These are phyloP conservation scores for Tiphia femorata DNA, from an alignment of 2,888 invertebrate genomes.

Conservation along the genomic window DNA sequence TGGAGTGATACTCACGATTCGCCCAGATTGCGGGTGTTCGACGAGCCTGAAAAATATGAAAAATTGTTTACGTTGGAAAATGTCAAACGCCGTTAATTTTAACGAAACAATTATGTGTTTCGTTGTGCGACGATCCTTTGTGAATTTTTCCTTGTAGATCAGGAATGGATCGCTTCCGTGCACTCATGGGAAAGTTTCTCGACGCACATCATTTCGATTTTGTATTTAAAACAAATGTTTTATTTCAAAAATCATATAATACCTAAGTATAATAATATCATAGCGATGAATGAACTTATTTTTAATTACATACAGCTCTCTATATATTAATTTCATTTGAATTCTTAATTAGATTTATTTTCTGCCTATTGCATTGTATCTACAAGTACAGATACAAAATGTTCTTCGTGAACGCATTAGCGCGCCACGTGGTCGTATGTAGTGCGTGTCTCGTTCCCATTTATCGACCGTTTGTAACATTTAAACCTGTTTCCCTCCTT, in stretches of 20 bases:
- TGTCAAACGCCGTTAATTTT: too few species aligned
- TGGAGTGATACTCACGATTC: conserved; percentile 65
- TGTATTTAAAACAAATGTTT: conserved; percentile 67
- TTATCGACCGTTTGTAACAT: conserved; percentile 20
- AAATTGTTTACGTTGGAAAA: too few species aligned
- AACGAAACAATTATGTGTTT: too few species aligned
- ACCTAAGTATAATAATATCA: conserved; percentile 65
- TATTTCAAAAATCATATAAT: conserved; percentile 67
- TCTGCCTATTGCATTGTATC: conserved; percentile 62
- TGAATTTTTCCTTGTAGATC: too few species aligned
- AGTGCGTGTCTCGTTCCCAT: too few species aligned
- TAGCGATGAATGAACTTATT: conserved; percentile 66
- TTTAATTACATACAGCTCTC: conserved; percentile 67
- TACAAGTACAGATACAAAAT: conserved; percentile 67
- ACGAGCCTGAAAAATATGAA: conserved; percentile 49
- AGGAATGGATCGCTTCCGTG: too few species aligned
- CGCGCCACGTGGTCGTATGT: too few species aligned
- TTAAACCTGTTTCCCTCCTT: conserved; percentile 7
- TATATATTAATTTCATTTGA: conserved; percentile 67
- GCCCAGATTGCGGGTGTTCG: conserved; percentile 58
- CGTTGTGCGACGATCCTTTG: too few species aligned
- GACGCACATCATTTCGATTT: too few species aligned
- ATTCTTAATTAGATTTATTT: conserved; percentile 61
- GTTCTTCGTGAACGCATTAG: too few species aligned
- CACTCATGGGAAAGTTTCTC: too few species aligned